These are phyloP conservation scores for Aporophyla lueneburgensis DNA, from an alignment of 2,888 invertebrate genomes.

Conservation along the genomic window DNA sequence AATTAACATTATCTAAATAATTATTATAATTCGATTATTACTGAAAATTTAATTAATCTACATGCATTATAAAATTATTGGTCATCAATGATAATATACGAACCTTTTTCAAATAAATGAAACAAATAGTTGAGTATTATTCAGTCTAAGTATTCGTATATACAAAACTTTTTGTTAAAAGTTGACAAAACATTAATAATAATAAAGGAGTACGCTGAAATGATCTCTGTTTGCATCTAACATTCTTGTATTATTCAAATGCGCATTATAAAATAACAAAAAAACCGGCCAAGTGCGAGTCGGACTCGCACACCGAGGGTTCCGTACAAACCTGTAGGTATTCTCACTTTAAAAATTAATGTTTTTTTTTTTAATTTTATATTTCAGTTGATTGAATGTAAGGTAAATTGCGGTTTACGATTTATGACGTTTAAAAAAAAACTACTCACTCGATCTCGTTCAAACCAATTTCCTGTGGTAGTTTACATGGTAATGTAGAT, in stretches of 20 bases:
- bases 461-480: no score
- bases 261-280: conserved; percentile 6
- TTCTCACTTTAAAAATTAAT: no score
- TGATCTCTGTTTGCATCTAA: background rate
- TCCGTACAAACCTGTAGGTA: no score
- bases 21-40: conserved; percentile 29
- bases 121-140: conserved; percentile 38
- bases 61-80: conserved; percentile 39
- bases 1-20: conserved; percentile 23
- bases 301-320: no score
- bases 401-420: no score
- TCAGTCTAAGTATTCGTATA: conserved; percentile 43
- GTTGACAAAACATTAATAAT: background rate
- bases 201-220: conserved; percentile 3
- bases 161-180: conserved; percentile 7
- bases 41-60: conserved; percentile 24
- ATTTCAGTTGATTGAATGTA: no score
- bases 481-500: no score
- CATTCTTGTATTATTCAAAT: conserved; percentile 30
- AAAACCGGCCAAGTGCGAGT: no score
- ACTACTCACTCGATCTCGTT: no score
- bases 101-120: background rate
- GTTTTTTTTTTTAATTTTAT: no score
- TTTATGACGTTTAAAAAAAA: no score
- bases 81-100: conserved; percentile 10